These are phyloP conservation scores for Machimus rusticus DNA, from an alignment of 2,888 invertebrate genomes.

Conservation along the genomic window DNA sequence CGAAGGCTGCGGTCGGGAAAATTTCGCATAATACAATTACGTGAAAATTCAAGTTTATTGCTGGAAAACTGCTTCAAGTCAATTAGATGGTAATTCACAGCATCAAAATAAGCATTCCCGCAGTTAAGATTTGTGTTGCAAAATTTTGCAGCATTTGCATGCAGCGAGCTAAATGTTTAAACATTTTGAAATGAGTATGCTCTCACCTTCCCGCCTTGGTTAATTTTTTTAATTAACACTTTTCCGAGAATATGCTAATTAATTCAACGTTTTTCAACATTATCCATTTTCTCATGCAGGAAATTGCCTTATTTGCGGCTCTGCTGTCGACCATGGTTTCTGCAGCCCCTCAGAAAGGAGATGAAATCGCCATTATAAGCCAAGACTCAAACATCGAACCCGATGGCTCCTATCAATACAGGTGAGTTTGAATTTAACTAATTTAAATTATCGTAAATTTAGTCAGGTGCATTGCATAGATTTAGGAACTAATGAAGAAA, in stretches of 20 bases:
- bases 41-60: conserved; percentile 36
- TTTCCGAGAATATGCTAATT: neutral
- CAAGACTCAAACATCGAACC: conserved; percentile 76
- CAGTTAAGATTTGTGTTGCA: neutral
- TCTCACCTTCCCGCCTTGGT: neutral
- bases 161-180: neutral
- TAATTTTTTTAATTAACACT: conserved; percentile 25
- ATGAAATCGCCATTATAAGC: conserved; percentile 71
- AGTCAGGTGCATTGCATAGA: conserved; percentile 48
- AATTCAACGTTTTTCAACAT: neutral
- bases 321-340: conserved; percentile 60
- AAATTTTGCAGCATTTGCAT: conserved; percentile 9
- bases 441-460: neutral
- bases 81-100: conserved; percentile 24
- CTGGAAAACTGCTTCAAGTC: conserved; percentile 2
- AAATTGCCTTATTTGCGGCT: conserved; percentile 56
- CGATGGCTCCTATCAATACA: conserved; percentile 76
- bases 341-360: conserved; percentile 68
- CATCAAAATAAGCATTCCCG: neutral
- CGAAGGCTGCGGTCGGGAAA: conserved; percentile 23
- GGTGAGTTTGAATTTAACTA: conserved; percentile 64
- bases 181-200: neutral
- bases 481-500: conserved; percentile 44
- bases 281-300: conserved; percentile 50
- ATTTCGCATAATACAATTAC: neutral